Conservation (phyloP, 2,113 vertebrate species). For the Capricornis sumatraensis region DNA sequence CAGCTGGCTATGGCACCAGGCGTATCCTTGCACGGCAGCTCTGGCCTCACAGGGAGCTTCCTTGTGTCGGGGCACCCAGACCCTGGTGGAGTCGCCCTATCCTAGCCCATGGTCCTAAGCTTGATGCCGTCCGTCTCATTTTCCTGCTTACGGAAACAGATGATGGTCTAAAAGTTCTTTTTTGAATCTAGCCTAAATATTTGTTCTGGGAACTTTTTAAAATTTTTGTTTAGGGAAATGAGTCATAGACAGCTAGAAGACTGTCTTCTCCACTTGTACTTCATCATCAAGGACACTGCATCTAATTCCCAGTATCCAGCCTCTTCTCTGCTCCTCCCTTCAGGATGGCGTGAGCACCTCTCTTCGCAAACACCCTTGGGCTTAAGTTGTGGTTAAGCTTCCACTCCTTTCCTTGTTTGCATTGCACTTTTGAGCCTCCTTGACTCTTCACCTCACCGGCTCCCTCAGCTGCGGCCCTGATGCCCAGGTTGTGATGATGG, state of each 20-base stretch:
- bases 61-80: not conserved
- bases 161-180: not conserved
- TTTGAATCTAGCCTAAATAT: not conserved
- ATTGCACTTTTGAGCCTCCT: not conserved
- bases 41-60: not conserved
- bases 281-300: not conserved
- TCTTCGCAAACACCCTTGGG: not conserved
- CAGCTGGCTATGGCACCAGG: not conserved
- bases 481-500: not conserved
- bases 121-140: no score
- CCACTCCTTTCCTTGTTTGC: rapidly evolving
- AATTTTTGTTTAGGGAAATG: not conserved
- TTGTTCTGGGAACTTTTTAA: not conserved
- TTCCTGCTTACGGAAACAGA: not conserved
- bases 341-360: not conserved
- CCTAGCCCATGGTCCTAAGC: not conserved
- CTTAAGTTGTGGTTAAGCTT: not conserved
- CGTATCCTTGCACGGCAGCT: not conserved
- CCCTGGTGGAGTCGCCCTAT: not conserved
- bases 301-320: not conserved
- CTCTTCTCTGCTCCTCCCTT: not conserved
- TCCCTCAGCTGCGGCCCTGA: not conserved
- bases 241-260: not conserved
- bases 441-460: not conserved
- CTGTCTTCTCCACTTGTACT: not conserved